Percentiles rank a stretch among this genome's conserved stretches.
Evolutionary conservation across 2,113 vertebrate genomes (phyloP).

Genomic region (Peucedramus taeniatus): DNA sequence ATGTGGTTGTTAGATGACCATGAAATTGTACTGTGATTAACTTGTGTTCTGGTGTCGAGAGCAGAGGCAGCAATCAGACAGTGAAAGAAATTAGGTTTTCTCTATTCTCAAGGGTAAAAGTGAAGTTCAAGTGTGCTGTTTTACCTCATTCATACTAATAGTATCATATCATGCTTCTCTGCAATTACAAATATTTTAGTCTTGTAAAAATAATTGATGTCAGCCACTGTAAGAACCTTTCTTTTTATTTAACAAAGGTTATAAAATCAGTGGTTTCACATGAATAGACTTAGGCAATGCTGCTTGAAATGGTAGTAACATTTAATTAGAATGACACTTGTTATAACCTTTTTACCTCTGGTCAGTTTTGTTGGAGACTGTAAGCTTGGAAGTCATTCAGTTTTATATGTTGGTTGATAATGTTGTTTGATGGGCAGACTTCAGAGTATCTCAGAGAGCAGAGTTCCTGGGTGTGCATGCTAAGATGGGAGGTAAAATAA

Average conservation of each 20-base stretch:
- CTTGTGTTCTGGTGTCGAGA: not conserved
- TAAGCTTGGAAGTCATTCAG: not conserved
- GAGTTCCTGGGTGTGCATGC: not conserved
- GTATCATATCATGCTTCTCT: not conserved
- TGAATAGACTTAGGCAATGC: not conserved
- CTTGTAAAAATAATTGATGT: not conserved
- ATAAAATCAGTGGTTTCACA: not conserved
- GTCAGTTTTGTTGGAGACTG: not conserved
- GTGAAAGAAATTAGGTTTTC: not conserved
- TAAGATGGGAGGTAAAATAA: not conserved
- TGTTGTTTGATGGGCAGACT: not conserved
- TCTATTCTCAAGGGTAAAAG: not conserved
- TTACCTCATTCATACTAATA: not conserved
- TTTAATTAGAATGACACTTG: not conserved
- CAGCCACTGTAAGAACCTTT: fast-evolving
- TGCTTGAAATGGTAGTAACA: not conserved
- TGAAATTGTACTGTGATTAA: not conserved
- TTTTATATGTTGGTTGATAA: not conserved
- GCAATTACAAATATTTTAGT: not conserved
- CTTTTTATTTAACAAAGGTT: not conserved
- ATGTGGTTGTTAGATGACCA: not conserved
- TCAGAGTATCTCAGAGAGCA: not conserved
- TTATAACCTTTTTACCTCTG: not conserved
- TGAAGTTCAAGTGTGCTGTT: not conserved
- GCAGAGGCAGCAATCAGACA: not conserved